Evolutionary conservation across 1,140 invertebrate species (phyloP).

Genomic region (Philaenus spumarius): DNA sequence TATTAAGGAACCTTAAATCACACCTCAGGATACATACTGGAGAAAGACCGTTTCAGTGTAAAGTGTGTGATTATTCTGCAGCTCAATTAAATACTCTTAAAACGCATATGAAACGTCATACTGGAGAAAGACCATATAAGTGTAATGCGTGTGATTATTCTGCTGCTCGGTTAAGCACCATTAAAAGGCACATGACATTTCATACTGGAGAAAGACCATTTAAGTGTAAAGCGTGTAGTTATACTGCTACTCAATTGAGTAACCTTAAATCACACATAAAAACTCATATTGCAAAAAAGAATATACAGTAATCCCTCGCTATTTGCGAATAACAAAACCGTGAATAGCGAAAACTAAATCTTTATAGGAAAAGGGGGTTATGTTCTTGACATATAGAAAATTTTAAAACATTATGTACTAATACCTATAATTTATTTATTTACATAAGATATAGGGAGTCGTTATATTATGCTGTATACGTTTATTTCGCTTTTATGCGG

Average conservation of each 20-base stretch:
- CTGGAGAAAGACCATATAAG: conserved; percentile 45
- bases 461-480: too few species aligned
- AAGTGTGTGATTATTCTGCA: conserved; percentile 18
- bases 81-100: conserved; percentile 18
- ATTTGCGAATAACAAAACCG: too few species aligned
- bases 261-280: too few species aligned
- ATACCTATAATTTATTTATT: too few species aligned
- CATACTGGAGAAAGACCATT: conserved; percentile 26
- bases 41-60: conserved; percentile 23
- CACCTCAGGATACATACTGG: conserved; percentile 18
- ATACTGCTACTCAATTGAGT: not conserved
- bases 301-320: too few species aligned
- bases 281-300: too few species aligned
- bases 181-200: conserved; percentile 51
- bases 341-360: too few species aligned
- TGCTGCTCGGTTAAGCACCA: conserved; percentile 60
- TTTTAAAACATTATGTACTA: too few species aligned
- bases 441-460: too few species aligned
- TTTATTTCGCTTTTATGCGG: too few species aligned
- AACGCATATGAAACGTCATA: conserved; percentile 43
- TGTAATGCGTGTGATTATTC: conserved; percentile 58
- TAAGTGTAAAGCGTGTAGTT: conserved; percentile 12
- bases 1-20: not conserved
- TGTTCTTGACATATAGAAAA: too few species aligned
- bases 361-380: too few species aligned